Percentiles rank a stretch among this genome's conserved stretches.
These are phyloP conservation scores for Ricordea florida DNA, from an alignment of 92 coral and sea anemone species.

Conservation along the genomic window DNA sequence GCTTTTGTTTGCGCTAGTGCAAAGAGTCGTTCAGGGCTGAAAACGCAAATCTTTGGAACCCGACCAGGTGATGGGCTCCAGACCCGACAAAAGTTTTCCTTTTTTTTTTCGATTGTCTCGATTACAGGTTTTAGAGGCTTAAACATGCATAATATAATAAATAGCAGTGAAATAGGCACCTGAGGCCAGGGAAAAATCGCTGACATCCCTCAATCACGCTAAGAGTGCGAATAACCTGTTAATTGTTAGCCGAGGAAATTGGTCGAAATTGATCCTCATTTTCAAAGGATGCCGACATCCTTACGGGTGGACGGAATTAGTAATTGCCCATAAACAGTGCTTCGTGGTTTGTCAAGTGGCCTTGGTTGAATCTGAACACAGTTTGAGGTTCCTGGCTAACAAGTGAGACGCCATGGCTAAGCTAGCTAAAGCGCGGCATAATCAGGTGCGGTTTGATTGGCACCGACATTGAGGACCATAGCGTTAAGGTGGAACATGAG, in stretches of 20 bases:
- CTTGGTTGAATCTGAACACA: constrained; percentile 4
- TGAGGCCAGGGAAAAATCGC: constrained; percentile 51
- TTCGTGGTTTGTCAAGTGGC: constrained; percentile 41
- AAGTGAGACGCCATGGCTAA: not conserved
- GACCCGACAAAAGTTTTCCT: not conserved
- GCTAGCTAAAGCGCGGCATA: not conserved
- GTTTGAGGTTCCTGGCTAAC: constrained; percentile 5
- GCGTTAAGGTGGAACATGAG: constrained; percentile 79
- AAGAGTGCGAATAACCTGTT: constrained; percentile 90
- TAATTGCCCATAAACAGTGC: constrained; percentile 81
- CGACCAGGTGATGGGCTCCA: not conserved
- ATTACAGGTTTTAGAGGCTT: constrained; percentile 48
- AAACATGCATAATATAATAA: constrained; percentile 73
- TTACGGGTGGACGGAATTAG: constrained; percentile 60
- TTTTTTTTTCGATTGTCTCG: constrained; percentile 7
- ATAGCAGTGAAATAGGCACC: constrained; percentile 66
- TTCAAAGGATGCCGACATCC: constrained; percentile 91
- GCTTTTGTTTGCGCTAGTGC: too few species aligned
- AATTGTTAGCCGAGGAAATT: constrained; percentile 97
- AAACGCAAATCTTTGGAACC: too few species aligned
- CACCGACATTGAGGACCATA: constrained; percentile 43
- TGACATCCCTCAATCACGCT: constrained; percentile 84
- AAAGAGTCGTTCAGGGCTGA: too few species aligned
- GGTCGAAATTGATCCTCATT: constrained; percentile 96
- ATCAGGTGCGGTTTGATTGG: constrained; percentile 70